Evolutionary conservation across 2,113 vertebrate species (phyloP).

Genomic region (Epinephelus cyanopodus): DNA sequence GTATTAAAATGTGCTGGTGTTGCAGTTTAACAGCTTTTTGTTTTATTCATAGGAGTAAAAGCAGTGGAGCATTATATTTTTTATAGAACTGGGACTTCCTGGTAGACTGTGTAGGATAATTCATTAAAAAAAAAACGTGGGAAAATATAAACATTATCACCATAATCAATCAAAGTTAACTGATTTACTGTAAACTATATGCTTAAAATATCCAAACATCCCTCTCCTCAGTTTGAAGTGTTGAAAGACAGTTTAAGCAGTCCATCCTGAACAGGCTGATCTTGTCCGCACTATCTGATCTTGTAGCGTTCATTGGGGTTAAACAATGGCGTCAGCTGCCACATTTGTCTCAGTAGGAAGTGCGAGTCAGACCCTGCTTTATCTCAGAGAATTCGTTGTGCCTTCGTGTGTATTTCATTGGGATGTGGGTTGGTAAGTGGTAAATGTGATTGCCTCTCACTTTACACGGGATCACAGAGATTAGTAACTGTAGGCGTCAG

Average conservation of each 20-base stretch:
- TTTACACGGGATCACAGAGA: slow-evolving; percentile 60
- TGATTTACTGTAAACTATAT: not conserved
- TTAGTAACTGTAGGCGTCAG: slow-evolving; percentile 54
- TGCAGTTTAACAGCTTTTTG: not conserved
- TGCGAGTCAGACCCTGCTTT: not conserved
- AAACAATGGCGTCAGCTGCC: not conserved
- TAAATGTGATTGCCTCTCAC: slow-evolving; percentile 63
- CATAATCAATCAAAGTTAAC: not conserved
- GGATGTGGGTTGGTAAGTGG: slow-evolving; percentile 50
- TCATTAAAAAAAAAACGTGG: not conserved
- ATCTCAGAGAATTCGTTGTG: not conserved
- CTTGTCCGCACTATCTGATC: not conserved
- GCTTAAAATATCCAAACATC: not conserved
- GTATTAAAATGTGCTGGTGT: slow-evolving; percentile 28
- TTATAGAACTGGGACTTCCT: not conserved
- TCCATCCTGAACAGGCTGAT: not conserved
- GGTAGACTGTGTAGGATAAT: not conserved
- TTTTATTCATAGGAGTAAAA: slow-evolving; percentile 1
- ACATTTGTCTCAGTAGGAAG: slow-evolving; percentile 28
- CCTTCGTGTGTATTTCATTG: slow-evolving; percentile 40
- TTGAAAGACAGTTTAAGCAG: not conserved
- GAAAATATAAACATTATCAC: not conserved
- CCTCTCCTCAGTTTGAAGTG: not conserved
- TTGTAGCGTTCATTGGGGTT: not conserved
- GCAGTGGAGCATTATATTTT: not conserved